Conservation (phyloP, 1,140 invertebrate species). For the Sipha flava region DNA sequence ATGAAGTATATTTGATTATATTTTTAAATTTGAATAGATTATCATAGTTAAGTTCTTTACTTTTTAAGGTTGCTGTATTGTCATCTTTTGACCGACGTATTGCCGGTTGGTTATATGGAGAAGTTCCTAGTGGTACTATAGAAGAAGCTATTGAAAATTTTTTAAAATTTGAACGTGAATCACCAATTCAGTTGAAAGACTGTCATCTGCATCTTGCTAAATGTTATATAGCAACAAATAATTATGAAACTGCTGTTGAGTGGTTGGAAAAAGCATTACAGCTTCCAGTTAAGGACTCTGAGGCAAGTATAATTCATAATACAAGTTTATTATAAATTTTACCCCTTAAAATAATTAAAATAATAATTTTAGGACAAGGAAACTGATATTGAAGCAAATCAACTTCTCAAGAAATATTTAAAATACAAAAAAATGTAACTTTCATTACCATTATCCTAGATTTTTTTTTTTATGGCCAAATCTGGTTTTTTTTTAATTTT, state of each 20-base stretch:
- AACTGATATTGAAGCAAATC: neutral
- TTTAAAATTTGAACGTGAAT: conserved; percentile 54
- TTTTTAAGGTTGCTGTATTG: conserved; percentile 50
- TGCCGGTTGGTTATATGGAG: conserved; percentile 58
- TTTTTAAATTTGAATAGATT: neutral
- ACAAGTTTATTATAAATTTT: neutral
- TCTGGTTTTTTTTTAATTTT: neutral
- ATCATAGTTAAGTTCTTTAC: neutral
- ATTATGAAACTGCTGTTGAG: conserved; percentile 49
- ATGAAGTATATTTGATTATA: conserved; percentile 48
- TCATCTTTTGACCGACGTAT: conserved; percentile 64
- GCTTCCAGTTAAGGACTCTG: conserved; percentile 33
- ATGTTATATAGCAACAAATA: conserved; percentile 50
- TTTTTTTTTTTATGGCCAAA: neutral
- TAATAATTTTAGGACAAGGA: conserved; percentile 5
- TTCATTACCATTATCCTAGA: neutral
- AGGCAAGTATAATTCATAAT: conserved; percentile 34
- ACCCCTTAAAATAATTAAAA: neutral
- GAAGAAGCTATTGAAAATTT: conserved; percentile 61
- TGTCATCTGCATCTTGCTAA: conserved; percentile 64
- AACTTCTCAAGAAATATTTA: conserved; percentile 25
- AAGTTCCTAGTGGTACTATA: conserved; percentile 55
- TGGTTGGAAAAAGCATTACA: conserved; percentile 50
- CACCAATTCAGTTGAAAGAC: conserved; percentile 55
- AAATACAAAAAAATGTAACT: conserved; percentile 13